Evolutionary conservation across 1,140 invertebrate genomes (phyloP).

Genomic region (Cydia amplana): DNA sequence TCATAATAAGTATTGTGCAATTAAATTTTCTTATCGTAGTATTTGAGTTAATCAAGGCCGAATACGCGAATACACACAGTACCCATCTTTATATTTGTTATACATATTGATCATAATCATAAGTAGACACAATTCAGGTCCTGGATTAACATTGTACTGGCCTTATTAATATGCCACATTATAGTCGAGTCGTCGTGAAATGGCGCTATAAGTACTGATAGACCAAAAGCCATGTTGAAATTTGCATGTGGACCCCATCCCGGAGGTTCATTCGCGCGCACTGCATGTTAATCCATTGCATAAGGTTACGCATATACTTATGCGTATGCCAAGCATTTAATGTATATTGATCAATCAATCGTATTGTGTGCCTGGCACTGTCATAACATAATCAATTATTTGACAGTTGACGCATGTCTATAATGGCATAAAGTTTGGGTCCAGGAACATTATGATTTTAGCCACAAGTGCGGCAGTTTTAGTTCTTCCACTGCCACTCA

Average conservation of each 20-base stretch:
- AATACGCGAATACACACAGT: too few relatives aligned
- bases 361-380: too few relatives aligned
- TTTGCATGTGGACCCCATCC: not conserved
- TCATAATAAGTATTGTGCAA: too few relatives aligned
- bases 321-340: not conserved
- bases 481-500: too few relatives aligned
- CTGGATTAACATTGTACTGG: not conserved
- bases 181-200: not conserved
- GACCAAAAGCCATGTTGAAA: not conserved
- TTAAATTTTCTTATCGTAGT: too few relatives aligned
- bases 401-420: not conserved
- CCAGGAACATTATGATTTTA: not conserved
- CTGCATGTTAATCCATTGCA: slow-evolving; percentile 8
- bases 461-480: not conserved
- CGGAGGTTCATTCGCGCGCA: not conserved
- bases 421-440: not conserved
- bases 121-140: too few relatives aligned
- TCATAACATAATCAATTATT: too few relatives aligned
- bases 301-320: not conserved
- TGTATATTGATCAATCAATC: not conserved
- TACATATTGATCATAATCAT: too few relatives aligned
- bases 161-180: not conserved
- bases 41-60: too few relatives aligned
- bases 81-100: too few relatives aligned
- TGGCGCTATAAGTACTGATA: not conserved